phyloP scores from a whole-genome alignment of 2,888 invertebrate species.

The Tipula unca region DNA sequence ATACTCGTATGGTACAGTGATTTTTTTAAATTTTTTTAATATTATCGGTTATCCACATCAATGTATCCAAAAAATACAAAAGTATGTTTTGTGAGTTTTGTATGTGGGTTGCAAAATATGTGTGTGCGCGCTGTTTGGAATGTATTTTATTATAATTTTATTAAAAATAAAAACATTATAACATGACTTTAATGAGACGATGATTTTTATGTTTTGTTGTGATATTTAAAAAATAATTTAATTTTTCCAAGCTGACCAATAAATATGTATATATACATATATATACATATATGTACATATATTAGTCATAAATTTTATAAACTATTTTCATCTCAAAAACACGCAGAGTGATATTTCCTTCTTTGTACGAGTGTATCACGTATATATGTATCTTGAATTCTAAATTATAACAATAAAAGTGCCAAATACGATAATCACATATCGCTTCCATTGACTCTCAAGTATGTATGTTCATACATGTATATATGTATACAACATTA shows the following conservation, averaged over 20 bases:
- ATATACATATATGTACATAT: background rate
- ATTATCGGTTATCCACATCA: background rate
- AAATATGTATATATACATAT: background rate
- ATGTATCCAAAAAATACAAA: background rate
- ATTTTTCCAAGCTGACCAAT: background rate
- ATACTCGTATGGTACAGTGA: background rate
- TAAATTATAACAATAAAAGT: background rate
- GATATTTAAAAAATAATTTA: background rate
- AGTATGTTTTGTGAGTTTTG: background rate
- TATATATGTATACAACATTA: too few relatives aligned
- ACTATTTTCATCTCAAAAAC: background rate
- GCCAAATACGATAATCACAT: background rate
- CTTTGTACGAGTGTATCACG: too few relatives aligned
- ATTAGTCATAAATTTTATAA: background rate
- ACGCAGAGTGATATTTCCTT: too few relatives aligned
- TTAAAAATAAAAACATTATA: background rate
- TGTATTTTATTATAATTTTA: background rate
- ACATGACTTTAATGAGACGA: background rate
- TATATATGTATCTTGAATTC: background rate
- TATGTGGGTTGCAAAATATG: background rate
- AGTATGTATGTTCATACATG: too few relatives aligned
- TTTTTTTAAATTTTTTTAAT: background rate
- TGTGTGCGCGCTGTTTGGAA: background rate
- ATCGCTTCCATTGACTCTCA: background rate
- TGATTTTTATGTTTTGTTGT: background rate